Percentiles rank a stretch among this genome's conserved stretches.
Evolutionary conservation across 2,888 invertebrate species (phyloP).

Genomic region (Tenthredo scrophulariae): DNA sequence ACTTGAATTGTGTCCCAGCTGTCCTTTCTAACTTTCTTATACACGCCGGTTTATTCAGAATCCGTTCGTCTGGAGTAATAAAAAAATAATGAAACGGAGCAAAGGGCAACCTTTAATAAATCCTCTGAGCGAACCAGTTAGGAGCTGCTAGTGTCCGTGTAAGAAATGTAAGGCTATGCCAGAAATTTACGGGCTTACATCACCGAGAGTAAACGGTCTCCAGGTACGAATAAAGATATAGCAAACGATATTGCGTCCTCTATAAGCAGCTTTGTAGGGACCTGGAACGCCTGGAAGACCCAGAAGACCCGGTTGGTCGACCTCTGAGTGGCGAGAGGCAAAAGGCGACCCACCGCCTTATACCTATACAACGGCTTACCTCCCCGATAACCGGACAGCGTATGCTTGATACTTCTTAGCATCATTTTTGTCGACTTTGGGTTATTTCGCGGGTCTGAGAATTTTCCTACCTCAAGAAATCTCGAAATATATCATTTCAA

Average conservation of each 20-base stretch:
- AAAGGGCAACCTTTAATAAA: neutral
- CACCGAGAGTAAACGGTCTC: conserved; percentile 45
- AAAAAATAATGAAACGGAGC: conserved; percentile 15
- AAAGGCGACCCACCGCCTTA: conserved; percentile 14
- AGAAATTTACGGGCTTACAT: conserved; percentile 44
- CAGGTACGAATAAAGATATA: conserved; percentile 49
- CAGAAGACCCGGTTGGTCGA: conserved; percentile 21
- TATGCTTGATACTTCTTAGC: conserved; percentile 40
- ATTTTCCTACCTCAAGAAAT: conserved; percentile 8
- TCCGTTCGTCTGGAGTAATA: neutral
- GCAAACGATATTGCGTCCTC: conserved; percentile 48
- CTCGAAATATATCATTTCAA: neutral
- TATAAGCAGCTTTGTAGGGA: conserved; percentile 42
- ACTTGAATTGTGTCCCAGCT: conserved; percentile 3
- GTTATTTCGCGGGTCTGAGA: neutral
- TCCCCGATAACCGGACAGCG: conserved; percentile 29
- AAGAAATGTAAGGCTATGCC: conserved; percentile 4
- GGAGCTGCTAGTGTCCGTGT: conserved; percentile 7
- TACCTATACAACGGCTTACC: conserved; percentile 10
- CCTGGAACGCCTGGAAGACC: conserved; percentile 10
- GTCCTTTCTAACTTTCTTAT: neutral
- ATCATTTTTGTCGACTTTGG: conserved; percentile 24
- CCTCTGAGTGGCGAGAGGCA: conserved; percentile 25
- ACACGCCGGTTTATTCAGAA: neutral
- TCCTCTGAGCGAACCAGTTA: conserved; percentile 10